Conservation (phyloP, 2,888 invertebrate species). For the Pyrrhia umbra region DNA sequence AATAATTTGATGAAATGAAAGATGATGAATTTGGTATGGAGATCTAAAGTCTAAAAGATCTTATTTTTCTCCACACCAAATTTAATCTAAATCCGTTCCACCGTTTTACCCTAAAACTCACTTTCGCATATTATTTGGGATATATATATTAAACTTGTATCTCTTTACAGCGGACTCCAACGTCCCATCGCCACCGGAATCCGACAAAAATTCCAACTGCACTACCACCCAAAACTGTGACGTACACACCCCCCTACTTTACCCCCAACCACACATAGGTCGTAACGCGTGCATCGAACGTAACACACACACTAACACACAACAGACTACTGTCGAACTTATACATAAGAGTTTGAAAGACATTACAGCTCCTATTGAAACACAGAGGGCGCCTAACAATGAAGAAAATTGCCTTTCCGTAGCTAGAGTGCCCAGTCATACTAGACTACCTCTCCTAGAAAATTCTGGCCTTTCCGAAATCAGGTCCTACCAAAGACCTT, state of each 20-base stretch:
- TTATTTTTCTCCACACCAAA: no score
- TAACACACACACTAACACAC: conserved; percentile 89
- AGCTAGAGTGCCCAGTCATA: conserved; percentile 70
- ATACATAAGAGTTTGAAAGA: conserved; percentile 92
- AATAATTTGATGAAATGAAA: no score
- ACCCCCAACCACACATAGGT: conserved; percentile 94
- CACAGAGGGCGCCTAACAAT: conserved; percentile 63
- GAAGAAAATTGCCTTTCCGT: conserved; percentile 82
- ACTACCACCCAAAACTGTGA: conserved; percentile 72
- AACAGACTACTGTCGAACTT: conserved; percentile 86
- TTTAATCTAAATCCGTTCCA: no score
- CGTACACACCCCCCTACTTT: conserved; percentile 88
- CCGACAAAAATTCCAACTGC: conserved; percentile 83
- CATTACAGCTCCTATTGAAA: conserved; percentile 68
- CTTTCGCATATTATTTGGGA: no score
- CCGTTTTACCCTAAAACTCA: no score
- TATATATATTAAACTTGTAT: no score
- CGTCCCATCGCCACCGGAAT: conserved; percentile 66
- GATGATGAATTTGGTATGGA: no score
- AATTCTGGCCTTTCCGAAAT: conserved; percentile 80
- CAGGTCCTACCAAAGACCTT: conserved; percentile 81
- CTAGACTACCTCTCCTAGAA: conserved; percentile 68
- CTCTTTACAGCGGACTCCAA: conserved; percentile 59
- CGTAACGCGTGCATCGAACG: conserved; percentile 96
- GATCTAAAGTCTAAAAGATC: no score